A percentile compares a stretch with the other conserved stretches of the same genome.
phyloP scores from a whole-genome alignment of 2,797 vertebrate genomes.

The Lepilemur ruficaudatus region DNA sequence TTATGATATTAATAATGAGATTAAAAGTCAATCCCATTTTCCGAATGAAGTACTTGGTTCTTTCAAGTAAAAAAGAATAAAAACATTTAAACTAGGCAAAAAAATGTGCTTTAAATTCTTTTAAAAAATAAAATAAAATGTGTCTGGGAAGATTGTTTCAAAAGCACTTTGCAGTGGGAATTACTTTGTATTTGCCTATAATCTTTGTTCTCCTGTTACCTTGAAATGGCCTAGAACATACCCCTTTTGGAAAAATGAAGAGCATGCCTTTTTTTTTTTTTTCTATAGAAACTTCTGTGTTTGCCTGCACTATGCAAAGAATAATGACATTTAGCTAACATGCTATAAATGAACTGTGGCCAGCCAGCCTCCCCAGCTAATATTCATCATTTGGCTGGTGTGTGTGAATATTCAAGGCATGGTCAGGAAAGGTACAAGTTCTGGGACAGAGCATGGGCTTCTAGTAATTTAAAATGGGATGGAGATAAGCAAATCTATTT shows the following conservation, averaged over 20 bases:
- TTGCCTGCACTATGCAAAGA: slow-evolving; percentile 43
- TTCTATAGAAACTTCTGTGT: not conserved
- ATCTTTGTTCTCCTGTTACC: not conserved
- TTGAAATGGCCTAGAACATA: slow-evolving; percentile 42
- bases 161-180: not conserved
- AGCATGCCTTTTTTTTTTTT: no score
- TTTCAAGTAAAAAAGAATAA: slow-evolving; percentile 1
- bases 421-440: not conserved
- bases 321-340: slow-evolving; percentile 47
- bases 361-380: not conserved
- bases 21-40: not conserved
- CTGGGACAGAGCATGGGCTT: not conserved
- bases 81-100: not conserved
- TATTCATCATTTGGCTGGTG: slow-evolving; percentile 35
- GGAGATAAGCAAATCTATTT: slow-evolving; percentile 71
- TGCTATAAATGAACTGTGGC: slow-evolving; percentile 49
- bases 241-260: not conserved
- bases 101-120: not conserved
- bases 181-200: slow-evolving; percentile 29
- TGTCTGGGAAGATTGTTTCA: not conserved
- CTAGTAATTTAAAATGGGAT: slow-evolving; percentile 66
- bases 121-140: not conserved
- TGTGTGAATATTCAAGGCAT: slow-evolving; percentile 61
- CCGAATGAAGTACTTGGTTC: not conserved
- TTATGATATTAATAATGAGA: not conserved